Evolutionary conservation across 2,113 vertebrate species (phyloP).

Genomic region (Acanthochromis polyacanthus): DNA sequence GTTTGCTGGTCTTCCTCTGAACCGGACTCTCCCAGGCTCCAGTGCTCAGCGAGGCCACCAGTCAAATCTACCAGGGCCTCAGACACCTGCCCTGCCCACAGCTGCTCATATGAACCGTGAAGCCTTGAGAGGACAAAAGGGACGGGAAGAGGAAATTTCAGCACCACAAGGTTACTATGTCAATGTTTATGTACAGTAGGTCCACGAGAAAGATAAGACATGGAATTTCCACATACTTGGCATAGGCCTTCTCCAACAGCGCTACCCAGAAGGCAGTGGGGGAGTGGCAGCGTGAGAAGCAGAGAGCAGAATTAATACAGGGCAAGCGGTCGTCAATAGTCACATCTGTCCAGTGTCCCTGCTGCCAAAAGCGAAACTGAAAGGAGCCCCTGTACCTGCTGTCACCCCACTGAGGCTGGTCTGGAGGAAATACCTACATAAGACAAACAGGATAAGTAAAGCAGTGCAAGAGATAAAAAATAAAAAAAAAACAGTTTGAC

Average conservation of each 20-base stretch:
- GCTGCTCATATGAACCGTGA: conserved; percentile 90
- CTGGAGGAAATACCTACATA: conserved; percentile 89
- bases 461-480: background rate
- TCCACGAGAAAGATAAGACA: background rate
- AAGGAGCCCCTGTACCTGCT: conserved; percentile 89
- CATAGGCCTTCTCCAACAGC: conserved; percentile 96
- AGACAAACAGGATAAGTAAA: conserved; percentile 3
- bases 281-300: conserved; percentile 93
- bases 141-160: background rate
- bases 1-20: conserved; percentile 58
- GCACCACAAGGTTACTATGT: background rate
- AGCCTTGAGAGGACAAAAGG: conserved; percentile 81
- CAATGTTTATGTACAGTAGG: background rate
- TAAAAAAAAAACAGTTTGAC: background rate
- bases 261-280: conserved; percentile 94
- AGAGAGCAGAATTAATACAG: conserved; percentile 90
- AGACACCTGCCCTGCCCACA: conserved; percentile 97
- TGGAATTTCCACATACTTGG: conserved; percentile 86
- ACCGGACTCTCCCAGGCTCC: conserved; percentile 80
- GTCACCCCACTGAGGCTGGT: conserved; percentile 91
- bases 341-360: conserved; percentile 92
- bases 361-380: conserved; percentile 90
- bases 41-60: conserved; percentile 91
- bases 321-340: conserved; percentile 92
- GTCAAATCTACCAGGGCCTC: conserved; percentile 95